These are phyloP conservation scores for Bolborhynchus lineola DNA, from an alignment of 2,113 vertebrate species.

Conservation along the genomic window DNA sequence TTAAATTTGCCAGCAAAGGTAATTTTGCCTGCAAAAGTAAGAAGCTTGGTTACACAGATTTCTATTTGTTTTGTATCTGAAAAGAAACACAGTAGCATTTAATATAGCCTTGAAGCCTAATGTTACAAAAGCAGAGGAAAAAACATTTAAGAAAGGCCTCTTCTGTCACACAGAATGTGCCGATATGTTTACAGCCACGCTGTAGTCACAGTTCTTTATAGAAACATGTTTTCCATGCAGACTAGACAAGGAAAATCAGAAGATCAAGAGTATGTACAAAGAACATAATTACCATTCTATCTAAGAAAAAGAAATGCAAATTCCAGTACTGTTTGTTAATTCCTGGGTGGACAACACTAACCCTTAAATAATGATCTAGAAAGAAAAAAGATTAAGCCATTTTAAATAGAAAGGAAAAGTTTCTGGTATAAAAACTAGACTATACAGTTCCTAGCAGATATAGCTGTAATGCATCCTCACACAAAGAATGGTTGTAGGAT, in stretches of 20 bases:
- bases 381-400: not conserved
- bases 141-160: not conserved
- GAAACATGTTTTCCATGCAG: not conserved
- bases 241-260: not conserved
- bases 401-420: not conserved
- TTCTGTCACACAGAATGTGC: not conserved
- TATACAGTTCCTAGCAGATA: not conserved
- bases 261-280: not conserved
- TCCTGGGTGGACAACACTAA: not conserved
- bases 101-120: not conserved
- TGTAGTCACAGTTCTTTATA: not conserved
- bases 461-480: not conserved
- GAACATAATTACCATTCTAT: not conserved
- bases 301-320: not conserved
- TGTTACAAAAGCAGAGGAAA: not conserved
- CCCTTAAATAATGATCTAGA: not conserved
- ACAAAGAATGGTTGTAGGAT: accelerated
- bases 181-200: not conserved
- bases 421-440: not conserved
- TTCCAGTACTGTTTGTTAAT: not conserved
- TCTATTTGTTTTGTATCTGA: not conserved
- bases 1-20: not conserved
- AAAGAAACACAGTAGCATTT: not conserved
- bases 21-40: not conserved
- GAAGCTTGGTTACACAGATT: not conserved